Evolutionary conservation across 2,888 invertebrate genomes (phyloP).

Genomic region (Blastobasis lacticolella): DNA sequence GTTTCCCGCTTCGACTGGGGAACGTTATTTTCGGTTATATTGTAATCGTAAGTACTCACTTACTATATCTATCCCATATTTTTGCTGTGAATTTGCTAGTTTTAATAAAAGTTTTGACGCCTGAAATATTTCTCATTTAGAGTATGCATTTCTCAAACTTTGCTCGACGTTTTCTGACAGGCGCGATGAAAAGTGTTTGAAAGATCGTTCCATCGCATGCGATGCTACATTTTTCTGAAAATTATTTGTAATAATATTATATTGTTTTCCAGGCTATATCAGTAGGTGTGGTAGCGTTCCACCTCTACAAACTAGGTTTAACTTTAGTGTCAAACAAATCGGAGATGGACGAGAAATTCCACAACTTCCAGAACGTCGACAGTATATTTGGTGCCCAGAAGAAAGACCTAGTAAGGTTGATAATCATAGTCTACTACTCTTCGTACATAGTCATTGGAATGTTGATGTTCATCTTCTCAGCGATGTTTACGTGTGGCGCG

Average conservation of each 20-base stretch:
- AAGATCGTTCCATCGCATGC: too few species aligned
- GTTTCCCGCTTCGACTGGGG: slow-evolving; percentile 60
- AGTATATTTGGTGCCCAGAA: slow-evolving; percentile 50
- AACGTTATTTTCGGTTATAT: slow-evolving; percentile 64
- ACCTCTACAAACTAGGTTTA: slow-evolving; percentile 48
- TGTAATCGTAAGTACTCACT: slow-evolving; percentile 50
- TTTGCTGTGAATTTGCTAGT: too few species aligned
- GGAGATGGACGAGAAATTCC: slow-evolving; percentile 42
- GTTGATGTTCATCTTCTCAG: slow-evolving; percentile 45
- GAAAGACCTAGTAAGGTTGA: slow-evolving; percentile 35
- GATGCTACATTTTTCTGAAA: too few species aligned
- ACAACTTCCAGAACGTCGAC: slow-evolving; percentile 52
- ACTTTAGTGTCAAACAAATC: slow-evolving; percentile 42
- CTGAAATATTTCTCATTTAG: too few species aligned
- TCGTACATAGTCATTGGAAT: slow-evolving; percentile 46
- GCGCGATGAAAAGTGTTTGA: too few species aligned
- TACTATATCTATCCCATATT: neutral
- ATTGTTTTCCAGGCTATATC: slow-evolving; percentile 24
- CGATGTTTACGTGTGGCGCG: slow-evolving; percentile 52
- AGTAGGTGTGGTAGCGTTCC: slow-evolving; percentile 48
- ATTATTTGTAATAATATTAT: neutral
- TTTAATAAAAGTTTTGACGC: too few species aligned
- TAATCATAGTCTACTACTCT: slow-evolving; percentile 46
- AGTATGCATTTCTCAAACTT: too few species aligned
- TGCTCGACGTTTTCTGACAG: too few species aligned